phyloP scores from a whole-genome alignment of 2,113 vertebrate genomes.

The Hydropotes inermis region DNA sequence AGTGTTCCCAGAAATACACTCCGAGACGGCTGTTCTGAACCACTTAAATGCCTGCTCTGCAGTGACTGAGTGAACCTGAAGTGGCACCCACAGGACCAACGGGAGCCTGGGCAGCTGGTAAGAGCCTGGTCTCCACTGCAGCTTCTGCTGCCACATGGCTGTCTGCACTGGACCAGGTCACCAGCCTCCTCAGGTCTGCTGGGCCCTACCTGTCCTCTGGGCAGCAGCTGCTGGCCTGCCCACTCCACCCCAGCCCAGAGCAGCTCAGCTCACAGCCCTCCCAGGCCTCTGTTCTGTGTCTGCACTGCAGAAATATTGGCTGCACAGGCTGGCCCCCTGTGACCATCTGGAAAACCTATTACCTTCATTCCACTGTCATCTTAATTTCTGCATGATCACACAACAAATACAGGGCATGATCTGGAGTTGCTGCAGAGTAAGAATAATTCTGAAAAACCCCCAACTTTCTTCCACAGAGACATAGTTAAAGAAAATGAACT shows the following conservation, averaged over 20 bases:
- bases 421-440: background rate
- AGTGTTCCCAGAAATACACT: background rate
- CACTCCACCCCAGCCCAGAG: accelerated
- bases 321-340: background rate
- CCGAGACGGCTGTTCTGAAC: background rate
- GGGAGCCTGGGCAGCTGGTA: background rate
- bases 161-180: background rate
- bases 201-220: background rate
- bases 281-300: background rate
- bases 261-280: background rate
- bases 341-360: background rate
- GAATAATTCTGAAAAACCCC: background rate
- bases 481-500: background rate
- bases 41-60: background rate
- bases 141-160: background rate
- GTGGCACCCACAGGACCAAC: background rate
- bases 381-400: background rate
- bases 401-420: background rate
- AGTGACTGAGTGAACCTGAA: background rate
- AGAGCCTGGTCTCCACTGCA: background rate
- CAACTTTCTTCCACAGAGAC: background rate
- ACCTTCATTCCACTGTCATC: background rate
- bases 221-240: background rate
- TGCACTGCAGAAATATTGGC: background rate
- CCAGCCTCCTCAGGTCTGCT: background rate